phyloP scores from a whole-genome alignment of 2,797 vertebrate genomes.

The Dendrocincla tyrannina region DNA sequence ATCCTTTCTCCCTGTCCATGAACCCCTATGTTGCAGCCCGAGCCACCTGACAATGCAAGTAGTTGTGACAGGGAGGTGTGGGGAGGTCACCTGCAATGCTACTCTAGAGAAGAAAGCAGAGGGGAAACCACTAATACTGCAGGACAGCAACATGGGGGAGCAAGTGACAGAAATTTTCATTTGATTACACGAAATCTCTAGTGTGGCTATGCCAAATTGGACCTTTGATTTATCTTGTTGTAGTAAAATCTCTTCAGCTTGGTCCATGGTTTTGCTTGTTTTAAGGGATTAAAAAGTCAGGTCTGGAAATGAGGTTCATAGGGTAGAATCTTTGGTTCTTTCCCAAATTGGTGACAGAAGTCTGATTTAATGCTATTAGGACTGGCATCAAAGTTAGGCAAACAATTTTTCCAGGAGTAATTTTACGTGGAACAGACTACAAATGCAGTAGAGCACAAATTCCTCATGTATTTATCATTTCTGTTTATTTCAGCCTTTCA shows the following conservation, averaged over 20 bases:
- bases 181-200: neutral
- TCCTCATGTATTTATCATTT: neutral
- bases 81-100: neutral
- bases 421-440: neutral
- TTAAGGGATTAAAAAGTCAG: neutral
- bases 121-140: neutral
- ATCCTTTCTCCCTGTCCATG: neutral
- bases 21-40: neutral
- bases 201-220: neutral
- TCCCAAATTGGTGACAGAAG: neutral
- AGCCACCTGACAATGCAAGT: rapidly evolving
- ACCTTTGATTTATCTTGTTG: neutral
- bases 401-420: neutral
- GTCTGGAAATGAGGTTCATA: neutral
- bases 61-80: neutral
- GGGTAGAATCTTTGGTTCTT: neutral
- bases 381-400: neutral
- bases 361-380: neutral
- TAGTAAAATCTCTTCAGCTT: neutral
- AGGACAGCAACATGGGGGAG: neutral
- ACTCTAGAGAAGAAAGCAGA: neutral
- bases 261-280: neutral
- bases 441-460: neutral
- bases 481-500: neutral
- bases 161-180: neutral